A percentile compares a stretch with the other conserved stretches of the same genome.
Evolutionary conservation across 2,113 vertebrate species (phyloP).

Genomic region (Chaetura pelagica): DNA sequence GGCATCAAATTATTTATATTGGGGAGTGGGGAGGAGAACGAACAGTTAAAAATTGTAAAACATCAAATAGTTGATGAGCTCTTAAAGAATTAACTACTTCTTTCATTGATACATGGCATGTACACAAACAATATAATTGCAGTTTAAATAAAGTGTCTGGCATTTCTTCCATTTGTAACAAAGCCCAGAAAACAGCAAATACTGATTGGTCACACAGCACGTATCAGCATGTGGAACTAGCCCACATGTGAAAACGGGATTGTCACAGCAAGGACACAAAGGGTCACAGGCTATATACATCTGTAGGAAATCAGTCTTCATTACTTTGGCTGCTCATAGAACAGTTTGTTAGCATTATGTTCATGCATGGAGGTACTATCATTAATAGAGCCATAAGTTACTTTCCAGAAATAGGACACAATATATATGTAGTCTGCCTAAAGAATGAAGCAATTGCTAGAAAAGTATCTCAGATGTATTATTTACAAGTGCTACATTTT

Average conservation of each 20-base stretch:
- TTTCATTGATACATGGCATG: constrained; percentile 4
- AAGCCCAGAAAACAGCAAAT: constrained; percentile 52
- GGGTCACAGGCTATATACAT: constrained; percentile 30
- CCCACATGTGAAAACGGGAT: constrained; percentile 49
- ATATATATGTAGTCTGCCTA: not conserved
- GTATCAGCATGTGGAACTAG: constrained; percentile 36
- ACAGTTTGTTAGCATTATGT: not conserved
- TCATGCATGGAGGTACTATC: not conserved
- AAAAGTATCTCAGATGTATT: constrained; percentile 41
- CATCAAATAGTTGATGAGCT: not conserved
- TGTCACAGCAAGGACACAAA: constrained; percentile 41
- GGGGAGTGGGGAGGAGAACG: not conserved
- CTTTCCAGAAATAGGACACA: constrained; percentile 5
- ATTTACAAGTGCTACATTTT: constrained; percentile 62
- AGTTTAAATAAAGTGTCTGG: constrained; percentile 47
- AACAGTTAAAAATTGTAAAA: constrained; percentile 26
- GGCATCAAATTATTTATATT: not conserved
- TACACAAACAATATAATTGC: constrained; percentile 50
- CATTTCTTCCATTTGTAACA: constrained; percentile 47
- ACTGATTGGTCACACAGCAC: constrained; percentile 30
- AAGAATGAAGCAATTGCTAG: constrained; percentile 14
- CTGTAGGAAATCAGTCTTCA: constrained; percentile 49
- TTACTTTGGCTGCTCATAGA: not conserved
- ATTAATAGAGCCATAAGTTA: not conserved
- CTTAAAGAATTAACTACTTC: constrained; percentile 46